A percentile compares a stretch with the other conserved stretches of the same genome.
Conservation (phyloP, 30 jellyfish, hydroid and myxozoan species). For the Aurelia aurita region DNA sequence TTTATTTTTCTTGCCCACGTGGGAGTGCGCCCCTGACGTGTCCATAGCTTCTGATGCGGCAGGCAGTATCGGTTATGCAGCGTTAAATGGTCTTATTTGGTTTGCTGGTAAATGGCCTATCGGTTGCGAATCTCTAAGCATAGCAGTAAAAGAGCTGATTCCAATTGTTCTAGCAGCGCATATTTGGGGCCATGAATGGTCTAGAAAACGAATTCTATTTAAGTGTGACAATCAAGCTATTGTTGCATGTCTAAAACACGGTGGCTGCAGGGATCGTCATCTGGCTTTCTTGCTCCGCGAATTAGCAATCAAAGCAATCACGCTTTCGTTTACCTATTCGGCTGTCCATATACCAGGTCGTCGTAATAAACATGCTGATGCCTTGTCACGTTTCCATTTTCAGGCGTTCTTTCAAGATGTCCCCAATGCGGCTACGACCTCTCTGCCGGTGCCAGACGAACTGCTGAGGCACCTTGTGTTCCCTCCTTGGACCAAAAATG, state of each 20-base stretch:
- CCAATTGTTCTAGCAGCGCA: conserved; percentile 57
- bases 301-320: neutral
- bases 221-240: conserved; percentile 31
- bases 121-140: neutral
- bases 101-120: conserved; percentile 34
- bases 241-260: neutral
- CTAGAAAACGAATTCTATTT: conserved; percentile 5
- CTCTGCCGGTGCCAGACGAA: too few species aligned
- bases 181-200: conserved; percentile 39
- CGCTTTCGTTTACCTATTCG: neutral
- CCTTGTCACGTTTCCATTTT: conserved; percentile 15
- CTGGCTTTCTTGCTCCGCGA: conserved; percentile 39
- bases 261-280: conserved; percentile 45
- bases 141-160: conserved; percentile 44
- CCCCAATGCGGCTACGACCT: neutral
- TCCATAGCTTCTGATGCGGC: conserved; percentile 19
- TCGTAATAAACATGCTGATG: conserved; percentile 30
- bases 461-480: too few species aligned
- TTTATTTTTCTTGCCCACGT: conserved; percentile 4
- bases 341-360: conserved; percentile 33
- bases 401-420: conserved; percentile 15
- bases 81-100: neutral
- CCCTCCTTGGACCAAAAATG: too few species aligned
- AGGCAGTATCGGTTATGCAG: conserved; percentile 41
- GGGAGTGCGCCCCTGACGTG: neutral